Conservation (phyloP, 2,113 vertebrate species). For the Osmerus mordax region DNA sequence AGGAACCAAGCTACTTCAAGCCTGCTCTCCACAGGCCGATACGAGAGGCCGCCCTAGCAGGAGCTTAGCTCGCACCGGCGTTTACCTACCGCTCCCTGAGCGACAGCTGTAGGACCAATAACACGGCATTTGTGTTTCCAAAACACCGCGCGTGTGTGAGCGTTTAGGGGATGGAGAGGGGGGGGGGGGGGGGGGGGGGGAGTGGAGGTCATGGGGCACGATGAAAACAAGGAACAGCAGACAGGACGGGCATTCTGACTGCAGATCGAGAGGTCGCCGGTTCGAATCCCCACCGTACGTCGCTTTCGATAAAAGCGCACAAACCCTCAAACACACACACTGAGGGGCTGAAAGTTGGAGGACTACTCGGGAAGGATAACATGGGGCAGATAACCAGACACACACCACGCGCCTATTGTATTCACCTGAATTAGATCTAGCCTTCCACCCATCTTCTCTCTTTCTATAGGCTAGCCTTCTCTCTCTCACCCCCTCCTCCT, state of each 20-base stretch:
- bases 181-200: slow-evolving; percentile 47
- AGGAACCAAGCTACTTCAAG: slow-evolving; percentile 24
- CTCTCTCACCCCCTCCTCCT: no score
- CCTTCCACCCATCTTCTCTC: no score
- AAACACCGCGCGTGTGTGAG: slow-evolving; percentile 58
- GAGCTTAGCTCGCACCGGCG: no score
- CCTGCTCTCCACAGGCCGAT: neutral
- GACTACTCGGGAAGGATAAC: slow-evolving; percentile 46
- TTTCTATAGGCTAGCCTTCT: no score
- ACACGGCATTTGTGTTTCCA: slow-evolving; percentile 58
- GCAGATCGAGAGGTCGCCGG: no score
- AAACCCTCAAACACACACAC: neutral
- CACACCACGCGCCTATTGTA: no score
- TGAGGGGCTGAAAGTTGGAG: slow-evolving; percentile 21
- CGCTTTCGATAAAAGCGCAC: no score
- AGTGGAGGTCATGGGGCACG: slow-evolving; percentile 27
- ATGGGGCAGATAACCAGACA: slow-evolving; percentile 40
- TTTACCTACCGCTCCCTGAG: neutral
- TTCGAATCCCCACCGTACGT: no score
- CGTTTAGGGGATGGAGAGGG: slow-evolving; percentile 63
- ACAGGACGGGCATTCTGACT: no score
- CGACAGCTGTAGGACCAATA: slow-evolving; percentile 50
- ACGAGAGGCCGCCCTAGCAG: neutral
- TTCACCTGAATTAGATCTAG: no score
- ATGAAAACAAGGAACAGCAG: slow-evolving; percentile 40